phyloP scores from a whole-genome alignment of 2,113 vertebrate genomes.

The Calyptommatus sinebrachiatus region DNA sequence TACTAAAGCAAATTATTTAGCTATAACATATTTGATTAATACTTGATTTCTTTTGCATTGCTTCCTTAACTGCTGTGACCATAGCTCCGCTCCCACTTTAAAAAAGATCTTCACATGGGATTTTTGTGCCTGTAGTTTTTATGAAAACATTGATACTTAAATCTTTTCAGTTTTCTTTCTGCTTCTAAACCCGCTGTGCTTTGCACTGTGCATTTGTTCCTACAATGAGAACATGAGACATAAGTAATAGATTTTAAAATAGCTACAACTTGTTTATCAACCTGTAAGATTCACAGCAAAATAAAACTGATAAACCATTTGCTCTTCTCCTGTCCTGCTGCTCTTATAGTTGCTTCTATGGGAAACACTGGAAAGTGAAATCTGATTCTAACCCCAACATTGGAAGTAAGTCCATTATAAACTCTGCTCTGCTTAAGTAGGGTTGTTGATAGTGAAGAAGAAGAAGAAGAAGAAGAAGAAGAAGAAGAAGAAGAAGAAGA shows the following conservation, averaged over 20 bases:
- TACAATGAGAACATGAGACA: neutral
- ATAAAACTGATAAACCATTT: neutral
- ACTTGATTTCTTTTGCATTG: neutral
- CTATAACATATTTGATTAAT: neutral
- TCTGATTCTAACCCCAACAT: too few relatives aligned
- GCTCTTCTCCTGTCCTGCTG: neutral
- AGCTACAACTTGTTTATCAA: neutral
- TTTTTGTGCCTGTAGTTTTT: too few relatives aligned
- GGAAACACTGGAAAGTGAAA: neutral
- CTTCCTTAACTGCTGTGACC: neutral
- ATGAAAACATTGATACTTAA: too few relatives aligned
- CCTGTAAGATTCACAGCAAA: neutral
- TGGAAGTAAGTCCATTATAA: too few relatives aligned
- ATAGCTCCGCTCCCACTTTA: neutral
- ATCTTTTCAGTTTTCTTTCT: neutral
- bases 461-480: too few relatives aligned
- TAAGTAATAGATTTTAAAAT: neutral
- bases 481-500: too few relatives aligned
- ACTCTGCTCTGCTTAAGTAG: too few relatives aligned
- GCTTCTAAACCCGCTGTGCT: neutral
- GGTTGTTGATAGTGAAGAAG: too few relatives aligned
- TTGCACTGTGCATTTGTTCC: neutral
- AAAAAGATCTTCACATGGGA: too few relatives aligned
- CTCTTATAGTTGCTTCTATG: neutral
- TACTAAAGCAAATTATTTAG: too few relatives aligned